Conservation (phyloP, 2,888 invertebrate genomes). For the Baccha elongata region DNA sequence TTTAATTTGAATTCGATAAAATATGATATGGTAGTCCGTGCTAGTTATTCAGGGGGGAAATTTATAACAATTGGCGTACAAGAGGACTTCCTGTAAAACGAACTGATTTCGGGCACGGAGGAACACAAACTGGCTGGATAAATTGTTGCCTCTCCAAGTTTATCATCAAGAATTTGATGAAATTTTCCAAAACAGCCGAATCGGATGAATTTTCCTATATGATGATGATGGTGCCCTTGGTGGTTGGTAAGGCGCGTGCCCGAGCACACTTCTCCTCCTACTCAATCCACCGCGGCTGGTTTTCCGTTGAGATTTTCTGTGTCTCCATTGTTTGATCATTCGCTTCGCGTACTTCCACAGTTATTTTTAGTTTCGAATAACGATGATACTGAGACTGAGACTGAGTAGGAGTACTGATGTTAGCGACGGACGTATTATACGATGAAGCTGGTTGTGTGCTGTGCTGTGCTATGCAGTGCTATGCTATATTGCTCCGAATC, state of each 20-base stretch:
- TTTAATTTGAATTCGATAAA: neutral
- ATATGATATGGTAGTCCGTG: slow-evolving; percentile 13
- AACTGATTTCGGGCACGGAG: slow-evolving; percentile 82
- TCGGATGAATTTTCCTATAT: slow-evolving; percentile 70
- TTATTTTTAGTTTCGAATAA: slow-evolving; percentile 55
- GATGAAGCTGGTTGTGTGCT: neutral
- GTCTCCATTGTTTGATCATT: slow-evolving; percentile 69
- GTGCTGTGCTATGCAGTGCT: neutral
- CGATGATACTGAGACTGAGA: slow-evolving; percentile 26
- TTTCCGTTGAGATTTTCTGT: slow-evolving; percentile 63
- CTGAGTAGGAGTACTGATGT: too few species aligned
- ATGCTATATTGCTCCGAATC: neutral
- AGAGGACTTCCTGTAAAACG: slow-evolving; percentile 72
- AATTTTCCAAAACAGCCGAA: slow-evolving; percentile 66
- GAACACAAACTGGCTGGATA: slow-evolving; percentile 80
- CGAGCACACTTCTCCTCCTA: slow-evolving; percentile 73
- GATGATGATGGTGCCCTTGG: slow-evolving; percentile 30
- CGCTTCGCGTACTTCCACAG: slow-evolving; percentile 54
- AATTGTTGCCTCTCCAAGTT: slow-evolving; percentile 74
- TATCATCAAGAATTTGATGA: slow-evolving; percentile 64
- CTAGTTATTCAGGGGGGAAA: slow-evolving; percentile 41
- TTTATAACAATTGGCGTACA: slow-evolving; percentile 49
- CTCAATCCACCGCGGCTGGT: slow-evolving; percentile 54
- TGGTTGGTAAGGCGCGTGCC: slow-evolving; percentile 74
- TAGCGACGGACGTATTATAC: too few species aligned